phyloP scores from a whole-genome alignment of 2,888 invertebrate genomes.

The Coleophora flavipennella region DNA sequence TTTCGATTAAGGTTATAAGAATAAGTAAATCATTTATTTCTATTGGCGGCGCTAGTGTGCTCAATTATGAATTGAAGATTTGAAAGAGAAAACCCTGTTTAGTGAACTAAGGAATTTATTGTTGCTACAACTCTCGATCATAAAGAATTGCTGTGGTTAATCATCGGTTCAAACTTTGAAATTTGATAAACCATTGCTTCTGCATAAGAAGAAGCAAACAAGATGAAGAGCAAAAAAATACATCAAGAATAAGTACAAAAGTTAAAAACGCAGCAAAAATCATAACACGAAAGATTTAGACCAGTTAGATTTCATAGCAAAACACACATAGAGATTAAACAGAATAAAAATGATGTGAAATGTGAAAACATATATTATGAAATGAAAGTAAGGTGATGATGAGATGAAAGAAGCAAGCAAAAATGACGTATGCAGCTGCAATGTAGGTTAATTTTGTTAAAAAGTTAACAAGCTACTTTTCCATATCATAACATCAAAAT shows the following conservation, averaged over 20 bases:
- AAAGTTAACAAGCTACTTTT: no score
- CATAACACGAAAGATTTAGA: no score
- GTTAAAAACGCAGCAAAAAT: no score
- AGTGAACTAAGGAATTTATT: no score
- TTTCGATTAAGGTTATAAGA: no score
- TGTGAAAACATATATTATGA: neutral
- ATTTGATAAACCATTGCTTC: neutral
- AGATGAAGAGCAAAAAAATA: slow-evolving; percentile 1
- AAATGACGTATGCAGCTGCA: slow-evolving; percentile 2
- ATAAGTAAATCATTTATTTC: no score
- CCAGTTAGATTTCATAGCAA: no score
- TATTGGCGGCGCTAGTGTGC: no score
- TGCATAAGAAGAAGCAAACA: neutral
- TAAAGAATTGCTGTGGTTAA: slow-evolving; percentile 66
- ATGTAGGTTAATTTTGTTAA: neutral
- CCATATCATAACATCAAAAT: neutral
- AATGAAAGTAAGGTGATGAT: neutral
- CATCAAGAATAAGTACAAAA: slow-evolving; percentile 1
- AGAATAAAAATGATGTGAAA: no score
- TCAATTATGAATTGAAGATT: slow-evolving; percentile 3
- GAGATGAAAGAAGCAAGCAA: neutral
- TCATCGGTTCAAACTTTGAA: slow-evolving; percentile 1
- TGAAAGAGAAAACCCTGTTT: no score
- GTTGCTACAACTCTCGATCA: slow-evolving; percentile 29
- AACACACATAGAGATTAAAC: no score